Evolutionary conservation across 2,888 invertebrate species (phyloP).

Genomic region (Eumacrocentrus americanus): DNA sequence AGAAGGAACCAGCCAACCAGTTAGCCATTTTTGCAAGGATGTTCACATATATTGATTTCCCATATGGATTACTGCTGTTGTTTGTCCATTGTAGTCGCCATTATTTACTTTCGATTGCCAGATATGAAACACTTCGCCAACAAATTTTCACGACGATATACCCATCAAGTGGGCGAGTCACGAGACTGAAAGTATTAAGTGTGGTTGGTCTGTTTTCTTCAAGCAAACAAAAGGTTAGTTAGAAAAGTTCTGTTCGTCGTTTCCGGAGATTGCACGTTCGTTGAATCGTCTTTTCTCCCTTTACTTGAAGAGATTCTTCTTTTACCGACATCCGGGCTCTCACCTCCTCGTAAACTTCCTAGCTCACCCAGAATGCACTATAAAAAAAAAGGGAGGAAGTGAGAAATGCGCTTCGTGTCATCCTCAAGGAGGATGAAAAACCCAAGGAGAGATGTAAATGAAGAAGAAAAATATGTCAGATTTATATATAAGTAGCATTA

Average conservation of each 20-base stretch:
- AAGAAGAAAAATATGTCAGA: slow-evolving; percentile 9
- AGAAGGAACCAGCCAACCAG: too few species aligned
- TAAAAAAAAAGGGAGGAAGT: not conserved
- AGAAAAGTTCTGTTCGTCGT: slow-evolving; percentile 36
- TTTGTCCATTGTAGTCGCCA: too few species aligned
- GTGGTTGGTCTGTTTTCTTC: slow-evolving; percentile 34
- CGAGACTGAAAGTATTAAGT: slow-evolving; percentile 29
- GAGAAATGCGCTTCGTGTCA: not conserved
- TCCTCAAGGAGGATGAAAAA: too few species aligned
- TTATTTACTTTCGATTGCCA: not conserved
- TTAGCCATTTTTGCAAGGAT: too few species aligned
- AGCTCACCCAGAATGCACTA: slow-evolving; percentile 24
- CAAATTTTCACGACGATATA: not conserved
- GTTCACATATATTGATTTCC: too few species aligned
- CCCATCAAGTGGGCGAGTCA: not conserved
- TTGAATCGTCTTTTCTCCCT: slow-evolving; percentile 17
- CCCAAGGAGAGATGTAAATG: not conserved
- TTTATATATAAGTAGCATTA: not conserved
- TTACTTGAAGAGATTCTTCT: slow-evolving; percentile 11
- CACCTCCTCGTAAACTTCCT: slow-evolving; percentile 20
- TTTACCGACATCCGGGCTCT: slow-evolving; percentile 30
- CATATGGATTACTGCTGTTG: too few species aligned
- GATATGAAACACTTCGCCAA: not conserved
- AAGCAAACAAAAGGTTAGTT: slow-evolving; percentile 33
- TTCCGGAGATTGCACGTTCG: slow-evolving; percentile 35